phyloP scores from a whole-genome alignment of 2,797 vertebrate species.

The Enteromius treurensis region DNA sequence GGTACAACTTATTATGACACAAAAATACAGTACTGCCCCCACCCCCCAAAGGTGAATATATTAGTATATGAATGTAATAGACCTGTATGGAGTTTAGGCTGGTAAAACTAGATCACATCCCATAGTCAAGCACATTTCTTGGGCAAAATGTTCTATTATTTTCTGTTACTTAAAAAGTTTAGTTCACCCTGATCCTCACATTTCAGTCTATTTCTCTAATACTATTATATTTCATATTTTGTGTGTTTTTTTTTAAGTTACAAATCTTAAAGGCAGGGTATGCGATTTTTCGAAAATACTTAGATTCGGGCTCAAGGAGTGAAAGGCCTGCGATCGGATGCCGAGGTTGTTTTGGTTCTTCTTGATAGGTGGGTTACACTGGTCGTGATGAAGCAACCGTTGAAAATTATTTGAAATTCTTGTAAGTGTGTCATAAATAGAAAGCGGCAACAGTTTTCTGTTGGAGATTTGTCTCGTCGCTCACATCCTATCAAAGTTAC shows the following conservation, averaged over 20 bases:
- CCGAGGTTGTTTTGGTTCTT: too few species aligned
- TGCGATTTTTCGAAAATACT: too few species aligned
- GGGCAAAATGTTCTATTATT: not conserved
- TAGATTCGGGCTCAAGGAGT: too few species aligned
- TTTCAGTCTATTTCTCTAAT: not conserved
- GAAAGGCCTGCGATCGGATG: too few species aligned
- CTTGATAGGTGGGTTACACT: too few species aligned
- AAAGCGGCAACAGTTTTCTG: too few species aligned
- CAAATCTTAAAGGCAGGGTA: not conserved
- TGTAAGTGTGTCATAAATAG: too few species aligned
- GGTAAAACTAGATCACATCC: not conserved
- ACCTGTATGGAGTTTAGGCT: not conserved
- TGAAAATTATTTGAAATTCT: too few species aligned
- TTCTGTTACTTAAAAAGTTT: not conserved
- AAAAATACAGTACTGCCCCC: not conserved
- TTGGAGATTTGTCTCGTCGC: too few species aligned
- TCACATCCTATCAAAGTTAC: too few species aligned
- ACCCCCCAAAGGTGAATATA: not conserved
- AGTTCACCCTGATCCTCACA: not conserved
- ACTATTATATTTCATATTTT: not conserved
- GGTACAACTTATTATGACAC: not conserved
- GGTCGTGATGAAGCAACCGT: too few species aligned
- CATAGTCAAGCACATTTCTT: conserved; percentile 2
- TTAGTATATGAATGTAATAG: not conserved
- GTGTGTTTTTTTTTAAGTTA: not conserved